Evolutionary conservation across 1,140 invertebrate species (phyloP).

Genomic region (Bombus confusus): DNA sequence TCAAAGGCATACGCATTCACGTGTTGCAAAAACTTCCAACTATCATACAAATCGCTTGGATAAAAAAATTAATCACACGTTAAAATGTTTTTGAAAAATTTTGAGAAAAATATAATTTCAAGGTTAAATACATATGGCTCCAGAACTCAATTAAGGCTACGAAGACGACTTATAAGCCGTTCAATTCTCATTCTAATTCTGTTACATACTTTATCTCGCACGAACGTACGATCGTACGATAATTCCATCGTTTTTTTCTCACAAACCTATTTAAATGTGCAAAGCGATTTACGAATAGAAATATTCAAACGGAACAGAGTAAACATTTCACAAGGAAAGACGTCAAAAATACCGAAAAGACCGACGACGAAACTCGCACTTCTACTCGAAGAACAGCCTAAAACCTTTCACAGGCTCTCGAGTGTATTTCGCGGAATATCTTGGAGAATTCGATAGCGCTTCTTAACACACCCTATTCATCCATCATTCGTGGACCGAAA

Average conservation of each 20-base stretch:
- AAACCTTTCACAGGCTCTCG: conserved; percentile 5
- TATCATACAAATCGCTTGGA: background rate
- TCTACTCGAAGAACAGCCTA: background rate
- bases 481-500: conserved; percentile 57
- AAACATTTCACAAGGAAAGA: background rate
- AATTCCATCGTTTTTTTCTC: background rate
- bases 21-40: background rate
- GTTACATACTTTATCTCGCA: background rate
- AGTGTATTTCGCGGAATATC: conserved; percentile 42
- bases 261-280: background rate
- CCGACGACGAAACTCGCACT: too few relatives aligned
- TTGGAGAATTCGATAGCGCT: conserved; percentile 47
- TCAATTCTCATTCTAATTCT: background rate
- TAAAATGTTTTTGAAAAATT: background rate
- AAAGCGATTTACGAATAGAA: background rate
- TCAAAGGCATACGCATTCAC: conserved; percentile 14
- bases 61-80: background rate
- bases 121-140: background rate
- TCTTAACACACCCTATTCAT: conserved; percentile 62
- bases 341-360: too few relatives aligned
- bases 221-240: background rate
- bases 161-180: background rate
- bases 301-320: background rate
- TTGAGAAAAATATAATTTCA: background rate
- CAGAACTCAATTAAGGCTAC: background rate